Conservation (phyloP, 2,797 vertebrate species). For the Percopsis omiscomaycus region DNA sequence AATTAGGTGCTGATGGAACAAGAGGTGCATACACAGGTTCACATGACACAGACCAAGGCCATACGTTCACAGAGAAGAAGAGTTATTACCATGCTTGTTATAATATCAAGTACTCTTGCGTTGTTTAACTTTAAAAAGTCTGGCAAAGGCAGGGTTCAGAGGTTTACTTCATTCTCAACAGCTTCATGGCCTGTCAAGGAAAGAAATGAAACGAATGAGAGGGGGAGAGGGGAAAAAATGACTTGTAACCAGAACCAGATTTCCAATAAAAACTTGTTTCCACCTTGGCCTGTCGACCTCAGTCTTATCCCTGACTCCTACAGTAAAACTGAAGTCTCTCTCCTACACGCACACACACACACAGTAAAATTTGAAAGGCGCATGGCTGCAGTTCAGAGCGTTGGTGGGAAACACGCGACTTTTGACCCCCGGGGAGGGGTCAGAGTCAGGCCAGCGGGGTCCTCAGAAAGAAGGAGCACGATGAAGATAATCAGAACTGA, state of each 20-base stretch:
- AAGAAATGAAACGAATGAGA: not conserved
- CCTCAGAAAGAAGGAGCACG: slow-evolving; percentile 46
- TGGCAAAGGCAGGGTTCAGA: slow-evolving; percentile 28
- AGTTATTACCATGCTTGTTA: slow-evolving; percentile 21
- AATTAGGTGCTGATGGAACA: not conserved
- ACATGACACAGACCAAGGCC: slow-evolving; percentile 10
- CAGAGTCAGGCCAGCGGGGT: slow-evolving; percentile 35
- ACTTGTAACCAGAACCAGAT: slow-evolving; percentile 61
- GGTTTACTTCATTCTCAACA: slow-evolving; percentile 46
- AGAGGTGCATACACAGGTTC: not conserved
- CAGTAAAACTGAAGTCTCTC: slow-evolving; percentile 44
- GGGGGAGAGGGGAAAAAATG: slow-evolving; percentile 26
- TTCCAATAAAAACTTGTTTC: slow-evolving; percentile 63
- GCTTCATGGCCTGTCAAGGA: slow-evolving; percentile 47
- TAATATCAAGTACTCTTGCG: slow-evolving; percentile 25
- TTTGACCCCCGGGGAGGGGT: slow-evolving; percentile 52
- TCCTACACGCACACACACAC: slow-evolving; percentile 41
- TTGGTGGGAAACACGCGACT: slow-evolving; percentile 63
- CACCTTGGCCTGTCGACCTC: slow-evolving; percentile 39
- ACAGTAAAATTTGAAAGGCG: slow-evolving; percentile 51
- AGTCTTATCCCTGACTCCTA: slow-evolving; percentile 35
- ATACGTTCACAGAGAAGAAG: too few relatives aligned
- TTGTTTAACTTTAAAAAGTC: slow-evolving; percentile 18
- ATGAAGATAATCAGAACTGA: slow-evolving; percentile 54
- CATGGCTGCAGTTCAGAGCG: slow-evolving; percentile 18